phyloP scores from a whole-genome alignment of 2,113 vertebrate genomes.

The Cygnus atratus region DNA sequence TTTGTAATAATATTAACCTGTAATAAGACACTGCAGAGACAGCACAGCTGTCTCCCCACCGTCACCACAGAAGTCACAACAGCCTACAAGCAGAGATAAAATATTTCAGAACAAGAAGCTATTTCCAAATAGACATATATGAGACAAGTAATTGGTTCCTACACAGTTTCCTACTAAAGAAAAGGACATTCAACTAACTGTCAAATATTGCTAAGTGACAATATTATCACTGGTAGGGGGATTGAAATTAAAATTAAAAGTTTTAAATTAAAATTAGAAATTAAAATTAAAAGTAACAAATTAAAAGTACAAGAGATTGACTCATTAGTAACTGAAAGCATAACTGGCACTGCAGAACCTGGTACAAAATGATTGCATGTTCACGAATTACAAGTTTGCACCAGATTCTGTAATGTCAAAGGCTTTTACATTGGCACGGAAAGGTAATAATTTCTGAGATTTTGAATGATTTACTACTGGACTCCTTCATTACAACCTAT shows the following conservation, averaged over 20 bases:
- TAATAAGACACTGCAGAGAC: background rate
- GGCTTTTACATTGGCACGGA: background rate
- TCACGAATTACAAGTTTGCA: background rate
- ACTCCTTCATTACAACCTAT: background rate
- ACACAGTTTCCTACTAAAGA: background rate
- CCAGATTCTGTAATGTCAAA: fast-evolving
- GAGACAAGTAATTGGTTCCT: background rate
- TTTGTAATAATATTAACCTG: background rate
- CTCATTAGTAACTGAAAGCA: background rate
- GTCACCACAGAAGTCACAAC: background rate
- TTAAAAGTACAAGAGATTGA: background rate
- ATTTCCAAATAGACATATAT: background rate
- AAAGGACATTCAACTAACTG: background rate
- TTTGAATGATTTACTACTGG: background rate
- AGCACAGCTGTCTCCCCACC: background rate
- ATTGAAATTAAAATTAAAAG: background rate
- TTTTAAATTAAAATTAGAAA: too few species aligned
- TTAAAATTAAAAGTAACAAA: too few species aligned
- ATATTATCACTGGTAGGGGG: background rate
- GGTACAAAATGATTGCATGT: background rate
- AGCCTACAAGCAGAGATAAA: background rate
- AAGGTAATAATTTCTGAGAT: background rate
- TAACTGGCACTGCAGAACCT: background rate
- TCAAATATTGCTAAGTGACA: background rate
- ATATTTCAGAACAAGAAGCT: background rate